Percentiles rank a stretch among this genome's conserved stretches.
Conservation (phyloP, 2,113 vertebrate genomes). For the Megaceryle torquata region DNA sequence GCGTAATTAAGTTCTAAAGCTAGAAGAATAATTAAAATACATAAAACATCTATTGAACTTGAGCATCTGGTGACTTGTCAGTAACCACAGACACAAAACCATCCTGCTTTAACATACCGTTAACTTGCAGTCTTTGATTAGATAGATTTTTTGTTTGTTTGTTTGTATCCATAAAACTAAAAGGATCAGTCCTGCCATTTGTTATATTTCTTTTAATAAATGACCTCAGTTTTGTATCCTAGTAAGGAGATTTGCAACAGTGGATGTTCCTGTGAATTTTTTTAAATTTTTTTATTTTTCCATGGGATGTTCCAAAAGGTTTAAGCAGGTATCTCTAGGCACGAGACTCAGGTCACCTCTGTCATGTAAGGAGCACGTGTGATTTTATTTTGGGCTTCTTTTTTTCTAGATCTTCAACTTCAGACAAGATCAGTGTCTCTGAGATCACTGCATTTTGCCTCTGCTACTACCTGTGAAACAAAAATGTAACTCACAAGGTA, state of each 20-base stretch:
- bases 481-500: neutral
- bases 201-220: constrained; percentile 16
- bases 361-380: neutral
- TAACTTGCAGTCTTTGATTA: constrained; percentile 44
- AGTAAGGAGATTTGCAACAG: constrained; percentile 5
- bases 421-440: neutral
- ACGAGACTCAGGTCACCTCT: neutral
- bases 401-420: neutral
- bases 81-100: constrained; percentile 3
- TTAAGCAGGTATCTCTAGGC: constrained; percentile 25
- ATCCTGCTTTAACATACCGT: neutral
- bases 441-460: neutral
- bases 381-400: neutral
- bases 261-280: constrained; percentile 15
- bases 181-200: constrained; percentile 1
- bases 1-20: constrained; percentile 51
- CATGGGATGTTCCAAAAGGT: constrained; percentile 9
- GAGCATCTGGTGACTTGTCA: constrained; percentile 51
- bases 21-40: constrained; percentile 56
- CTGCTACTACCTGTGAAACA: neutral
- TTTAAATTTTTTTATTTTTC: constrained; percentile 9
- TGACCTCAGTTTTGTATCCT: constrained; percentile 9
- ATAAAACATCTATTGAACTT: constrained; percentile 41
- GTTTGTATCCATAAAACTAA: neutral
- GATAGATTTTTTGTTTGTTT: neutral